Conservation (phyloP, 2,888 invertebrate species). For the Chaitophorus viminalis region DNA sequence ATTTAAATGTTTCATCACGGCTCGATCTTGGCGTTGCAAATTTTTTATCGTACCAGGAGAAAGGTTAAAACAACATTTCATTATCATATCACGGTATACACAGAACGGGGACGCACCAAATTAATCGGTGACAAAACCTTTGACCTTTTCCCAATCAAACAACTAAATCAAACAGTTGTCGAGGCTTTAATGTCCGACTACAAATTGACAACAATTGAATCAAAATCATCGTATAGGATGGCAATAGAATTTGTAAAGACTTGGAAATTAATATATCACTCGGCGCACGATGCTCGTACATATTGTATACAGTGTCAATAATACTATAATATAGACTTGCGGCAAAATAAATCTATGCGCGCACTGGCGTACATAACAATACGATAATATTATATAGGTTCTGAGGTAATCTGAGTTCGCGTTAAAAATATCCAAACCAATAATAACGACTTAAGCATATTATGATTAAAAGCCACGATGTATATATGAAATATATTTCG, state of each 20-base stretch:
- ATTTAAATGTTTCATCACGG: too few species aligned
- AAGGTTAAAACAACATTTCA: background rate
- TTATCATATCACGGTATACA: background rate
- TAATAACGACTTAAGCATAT: background rate
- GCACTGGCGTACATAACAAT: background rate
- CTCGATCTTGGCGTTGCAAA: too few species aligned
- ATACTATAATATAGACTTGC: background rate
- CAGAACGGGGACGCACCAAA: background rate
- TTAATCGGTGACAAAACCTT: slow-evolving; percentile 18
- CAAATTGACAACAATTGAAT: slow-evolving; percentile 37
- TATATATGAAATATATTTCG: background rate
- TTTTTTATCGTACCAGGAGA: background rate
- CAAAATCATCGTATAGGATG: background rate
- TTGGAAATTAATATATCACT: background rate
- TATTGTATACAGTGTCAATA: too few species aligned
- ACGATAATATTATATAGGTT: background rate
- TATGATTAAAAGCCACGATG: too few species aligned
- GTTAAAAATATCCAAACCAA: background rate
- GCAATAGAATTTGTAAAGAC: background rate
- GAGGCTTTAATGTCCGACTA: slow-evolving; percentile 12
- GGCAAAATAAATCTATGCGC: background rate
- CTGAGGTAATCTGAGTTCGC: background rate
- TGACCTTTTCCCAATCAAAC: slow-evolving; percentile 39
- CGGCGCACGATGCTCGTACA: background rate
- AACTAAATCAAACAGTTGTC: background rate